Percentiles rank a stretch among this genome's conserved stretches.
phyloP scores from a whole-genome alignment of 2,113 vertebrate species.

The Columbina picui region DNA sequence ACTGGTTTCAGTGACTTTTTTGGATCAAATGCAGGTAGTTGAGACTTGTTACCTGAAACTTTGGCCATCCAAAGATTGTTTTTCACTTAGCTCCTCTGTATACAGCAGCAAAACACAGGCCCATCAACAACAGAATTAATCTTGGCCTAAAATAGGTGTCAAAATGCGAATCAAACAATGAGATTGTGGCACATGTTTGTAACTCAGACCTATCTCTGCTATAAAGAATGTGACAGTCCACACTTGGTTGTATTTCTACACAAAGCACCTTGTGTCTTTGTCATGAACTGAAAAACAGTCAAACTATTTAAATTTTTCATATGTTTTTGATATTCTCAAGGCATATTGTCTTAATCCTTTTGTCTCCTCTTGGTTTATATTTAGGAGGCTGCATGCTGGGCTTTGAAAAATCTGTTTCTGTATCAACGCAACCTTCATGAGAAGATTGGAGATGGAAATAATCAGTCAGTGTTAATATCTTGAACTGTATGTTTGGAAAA shows the following conservation, averaged over 20 bases:
- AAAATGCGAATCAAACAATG: not conserved
- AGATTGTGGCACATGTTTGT: not conserved
- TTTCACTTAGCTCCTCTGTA: not conserved
- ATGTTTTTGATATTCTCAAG: not conserved
- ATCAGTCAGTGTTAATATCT: slow-evolving; percentile 78
- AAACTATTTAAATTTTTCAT: not conserved
- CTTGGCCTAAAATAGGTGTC: not conserved
- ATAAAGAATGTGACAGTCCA: not conserved
- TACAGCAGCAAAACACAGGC: not conserved
- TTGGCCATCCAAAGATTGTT: not conserved
- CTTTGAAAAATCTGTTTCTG: slow-evolving; percentile 88
- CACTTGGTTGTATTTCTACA: not conserved
- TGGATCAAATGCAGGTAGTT: not conserved
- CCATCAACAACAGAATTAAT: not conserved
- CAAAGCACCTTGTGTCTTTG: not conserved
- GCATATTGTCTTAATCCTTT: not conserved
- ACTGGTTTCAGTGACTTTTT: not conserved
- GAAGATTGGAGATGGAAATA: slow-evolving; percentile 85
- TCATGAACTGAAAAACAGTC: not conserved
- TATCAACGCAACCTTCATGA: slow-evolving; percentile 79
- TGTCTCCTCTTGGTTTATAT: not conserved
- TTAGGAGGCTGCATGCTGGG: slow-evolving; percentile 93
- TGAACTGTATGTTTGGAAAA: not conserved
- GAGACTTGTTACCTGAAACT: not conserved
- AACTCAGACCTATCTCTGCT: not conserved